A percentile compares a stretch with the other conserved stretches of the same genome.
These are phyloP conservation scores for Narcine bancroftii DNA, from an alignment of 2,113 vertebrate genomes.

Conservation along the genomic window DNA sequence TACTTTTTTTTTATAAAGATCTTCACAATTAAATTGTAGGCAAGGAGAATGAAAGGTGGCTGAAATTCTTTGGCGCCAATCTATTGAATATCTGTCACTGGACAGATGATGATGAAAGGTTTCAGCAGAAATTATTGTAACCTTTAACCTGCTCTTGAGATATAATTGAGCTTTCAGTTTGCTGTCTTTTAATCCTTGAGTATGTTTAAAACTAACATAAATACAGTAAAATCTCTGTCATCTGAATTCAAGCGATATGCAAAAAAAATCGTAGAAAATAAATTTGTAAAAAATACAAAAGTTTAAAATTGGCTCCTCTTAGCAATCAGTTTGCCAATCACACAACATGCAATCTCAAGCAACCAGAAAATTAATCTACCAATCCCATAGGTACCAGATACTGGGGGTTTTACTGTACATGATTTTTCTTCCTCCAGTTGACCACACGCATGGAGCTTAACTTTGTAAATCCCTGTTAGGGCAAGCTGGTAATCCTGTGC, in stretches of 20 bases:
- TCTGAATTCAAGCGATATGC: too few relatives aligned
- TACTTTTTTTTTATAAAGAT: background rate
- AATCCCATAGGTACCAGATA: too few relatives aligned
- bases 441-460: background rate
- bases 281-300: too few relatives aligned
- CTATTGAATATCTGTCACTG: background rate
- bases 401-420: too few relatives aligned
- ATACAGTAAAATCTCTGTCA: too few relatives aligned
- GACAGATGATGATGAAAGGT: background rate
- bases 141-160: constrained; percentile 14
- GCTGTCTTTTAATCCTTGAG: background rate
- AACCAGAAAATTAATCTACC: too few relatives aligned
- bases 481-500: too few relatives aligned
- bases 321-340: too few relatives aligned
- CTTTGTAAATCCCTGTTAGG: too few relatives aligned
- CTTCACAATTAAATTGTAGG: background rate
- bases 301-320: too few relatives aligned
- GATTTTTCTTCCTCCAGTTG: background rate
- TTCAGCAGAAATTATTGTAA: constrained; percentile 22
- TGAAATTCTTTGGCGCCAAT: background rate
- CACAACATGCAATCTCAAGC: too few relatives aligned
- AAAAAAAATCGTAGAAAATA: too few relatives aligned
- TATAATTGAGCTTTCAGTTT: background rate
- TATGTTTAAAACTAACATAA: background rate
- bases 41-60: background rate